Base-by-base conservation (phyloP, 2,888 invertebrate species). In the Lasioglossum calceatum region DNA sequence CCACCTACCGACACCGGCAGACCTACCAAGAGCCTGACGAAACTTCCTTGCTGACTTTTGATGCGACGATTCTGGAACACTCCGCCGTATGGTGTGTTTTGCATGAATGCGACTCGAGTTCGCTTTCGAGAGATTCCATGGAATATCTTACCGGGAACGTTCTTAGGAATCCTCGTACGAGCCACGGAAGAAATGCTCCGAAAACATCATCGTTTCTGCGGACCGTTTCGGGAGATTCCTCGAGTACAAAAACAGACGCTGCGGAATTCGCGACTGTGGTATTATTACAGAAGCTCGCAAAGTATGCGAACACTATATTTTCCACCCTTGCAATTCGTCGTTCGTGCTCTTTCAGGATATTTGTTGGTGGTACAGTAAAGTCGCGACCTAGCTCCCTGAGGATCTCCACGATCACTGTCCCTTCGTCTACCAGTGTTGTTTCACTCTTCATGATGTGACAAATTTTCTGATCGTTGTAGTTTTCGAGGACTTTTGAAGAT, bases 21-120 rank as follows among this genome's bases (percentile, higher is more conserved):
- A 71, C 64, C 32, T 73, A 4, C 61, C 4, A 16, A 70, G 72
- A 64, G 71, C 42, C 64, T 80, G 27, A 19, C 36, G 54, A 44
- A 82, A 80, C 77, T 70, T 27, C 70, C 36, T 19, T 5, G 23
- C 71, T 39, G 80, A 78, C 85, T 81, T 75, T 71, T 75, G 84
- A 74, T 74, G 47, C 73, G 47, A 54, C 47, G 76, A 58, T 80
- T 58, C n/a, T 27, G 58, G 16, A 50, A 67, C 64, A 44, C 23
- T 58, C 8, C 4, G 5, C 16, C n/a, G 16, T 19, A 47, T 4
- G 54, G 67, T 16, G 64, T 36, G 44, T 54, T 61, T 47, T 54
- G n/a, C 81, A 39, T 19, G 81, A 54, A 42, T 12, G 14, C 32
- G 16, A 32, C 8, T 8, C 19, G 58, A 36, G n/a, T 58, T 70